Base-by-base conservation (phyloP, 1,140 invertebrate species). In the Euborellia annulipes region DNA sequence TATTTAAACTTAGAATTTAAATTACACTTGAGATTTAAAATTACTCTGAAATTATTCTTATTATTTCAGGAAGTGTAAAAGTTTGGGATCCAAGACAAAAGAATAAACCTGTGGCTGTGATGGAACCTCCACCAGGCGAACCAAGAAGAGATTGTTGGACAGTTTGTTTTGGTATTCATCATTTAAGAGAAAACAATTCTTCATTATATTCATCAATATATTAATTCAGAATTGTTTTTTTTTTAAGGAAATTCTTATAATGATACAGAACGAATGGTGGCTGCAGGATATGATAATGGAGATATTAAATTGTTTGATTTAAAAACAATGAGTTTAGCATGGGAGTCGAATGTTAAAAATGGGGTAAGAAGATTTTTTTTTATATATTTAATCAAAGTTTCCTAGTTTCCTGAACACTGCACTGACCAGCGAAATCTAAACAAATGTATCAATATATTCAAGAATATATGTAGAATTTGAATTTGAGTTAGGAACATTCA, bases 301-400 rank as follows among this genome's bases (percentile, higher is more conserved):
- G 93, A 97, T 62, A 63, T 97, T 0, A 96, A 96, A 68, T 73
- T 96, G 61, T 96, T 93, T 63, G 90, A 96, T 67, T 65, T 97
- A n/a, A 73, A 77, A 52, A 75, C 72, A 11, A 88, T 94, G 79
- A 67, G 72, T 3, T 57, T 94, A 0, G 66, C 76, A 53, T 96
- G 90, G 90, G 89, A 95, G 61, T 82, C 79, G 22, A 93, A 93
- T 64, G 60, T 95, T 2, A 90, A 86, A 59, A 95, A 94, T 75
- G 93, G 92, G 48, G 84, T 85, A 67, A 59, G 65, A 27, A 6
- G n/a, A n/a, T n/a, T n/a, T n/a, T n/a, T n/a, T n/a, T n/a, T n/a
- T n/a, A n/a, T n/a, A n/a, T n/a, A n/a, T n/a, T n/a, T n/a, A n/a
- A n/a, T n/a, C n/a, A n/a, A n/a, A n/a, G n/a, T 55, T 42, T 45